A percentile compares a stretch with the other conserved stretches of the same genome.
Evolutionary conservation across 2,113 vertebrate species (phyloP).

Genomic region (Scolopax mira): DNA sequence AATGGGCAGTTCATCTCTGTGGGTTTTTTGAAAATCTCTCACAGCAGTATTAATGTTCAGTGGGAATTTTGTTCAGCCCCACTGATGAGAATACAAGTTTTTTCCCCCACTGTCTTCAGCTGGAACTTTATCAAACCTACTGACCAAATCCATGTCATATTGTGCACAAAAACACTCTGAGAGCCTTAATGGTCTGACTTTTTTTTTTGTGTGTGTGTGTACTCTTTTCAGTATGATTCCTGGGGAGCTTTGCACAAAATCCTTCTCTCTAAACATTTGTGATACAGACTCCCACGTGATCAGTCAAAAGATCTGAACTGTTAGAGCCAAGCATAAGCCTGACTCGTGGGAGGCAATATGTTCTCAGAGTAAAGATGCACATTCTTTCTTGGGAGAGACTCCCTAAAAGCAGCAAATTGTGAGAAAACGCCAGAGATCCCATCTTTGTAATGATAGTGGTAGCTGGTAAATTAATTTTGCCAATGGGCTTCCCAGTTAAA

Average conservation of each 20-base stretch:
- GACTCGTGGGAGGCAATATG: fast-evolving
- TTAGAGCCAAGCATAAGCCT: not conserved
- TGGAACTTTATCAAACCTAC: not conserved
- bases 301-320: not conserved
- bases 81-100: not conserved
- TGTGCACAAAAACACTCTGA: not conserved
- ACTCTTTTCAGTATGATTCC: not conserved
- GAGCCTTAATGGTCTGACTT: not conserved
- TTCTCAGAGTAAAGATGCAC: not conserved
- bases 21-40: not conserved
- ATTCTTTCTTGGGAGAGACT: not conserved
- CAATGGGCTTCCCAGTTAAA: not conserved
- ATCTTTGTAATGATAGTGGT: fast-evolving
- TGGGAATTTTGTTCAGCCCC: not conserved
- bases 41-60: not conserved
- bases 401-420: not conserved
- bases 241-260: not conserved
- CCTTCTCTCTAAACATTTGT: not conserved
- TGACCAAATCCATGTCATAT: not conserved
- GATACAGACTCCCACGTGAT: not conserved
- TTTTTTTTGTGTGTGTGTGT: not conserved
- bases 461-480: not conserved
- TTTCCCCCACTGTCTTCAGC: not conserved
- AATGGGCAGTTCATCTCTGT: not conserved
- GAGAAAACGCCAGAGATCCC: not conserved